Evolutionary conservation across 2,797 vertebrate genomes (phyloP).

Genomic region (Mico argentatus): DNA sequence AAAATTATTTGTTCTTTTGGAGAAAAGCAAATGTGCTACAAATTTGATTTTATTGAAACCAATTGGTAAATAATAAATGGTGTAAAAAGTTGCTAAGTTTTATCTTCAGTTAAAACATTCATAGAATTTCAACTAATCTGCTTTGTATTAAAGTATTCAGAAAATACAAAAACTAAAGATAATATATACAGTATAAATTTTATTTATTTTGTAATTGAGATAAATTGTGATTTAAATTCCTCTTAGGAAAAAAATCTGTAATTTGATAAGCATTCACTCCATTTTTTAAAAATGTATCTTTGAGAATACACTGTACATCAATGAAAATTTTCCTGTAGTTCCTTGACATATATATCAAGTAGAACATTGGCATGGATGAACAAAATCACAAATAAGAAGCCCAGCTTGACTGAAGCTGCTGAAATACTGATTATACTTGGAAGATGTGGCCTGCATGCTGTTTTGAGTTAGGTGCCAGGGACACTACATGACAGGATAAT

Average conservation of each 20-base stretch:
- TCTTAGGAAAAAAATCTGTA: neutral
- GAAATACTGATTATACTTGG: constrained; percentile 11
- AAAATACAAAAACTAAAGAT: neutral
- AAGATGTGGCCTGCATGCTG: neutral
- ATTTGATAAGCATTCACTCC: neutral
- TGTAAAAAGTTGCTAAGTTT: neutral
- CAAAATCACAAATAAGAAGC: neutral
- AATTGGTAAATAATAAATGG: neutral
- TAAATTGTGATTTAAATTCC: neutral
- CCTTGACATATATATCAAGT: neutral
- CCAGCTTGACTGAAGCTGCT: constrained; percentile 7
- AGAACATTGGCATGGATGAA: constrained; percentile 3
- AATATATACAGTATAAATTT: neutral
- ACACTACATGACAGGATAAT: neutral
- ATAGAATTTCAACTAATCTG: neutral
- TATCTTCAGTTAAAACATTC: neutral
- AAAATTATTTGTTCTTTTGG: neutral
- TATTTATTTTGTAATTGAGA: neutral
- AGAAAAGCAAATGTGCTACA: neutral
- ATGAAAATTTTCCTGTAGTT: neutral
- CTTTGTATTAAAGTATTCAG: neutral
- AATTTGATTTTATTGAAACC: neutral
- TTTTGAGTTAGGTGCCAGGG: neutral
- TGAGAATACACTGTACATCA: neutral
- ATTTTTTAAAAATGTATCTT: neutral